Conservation (phyloP, 53 echinoderm and acorn worm species). For the Astropecten irregularis region DNA sequence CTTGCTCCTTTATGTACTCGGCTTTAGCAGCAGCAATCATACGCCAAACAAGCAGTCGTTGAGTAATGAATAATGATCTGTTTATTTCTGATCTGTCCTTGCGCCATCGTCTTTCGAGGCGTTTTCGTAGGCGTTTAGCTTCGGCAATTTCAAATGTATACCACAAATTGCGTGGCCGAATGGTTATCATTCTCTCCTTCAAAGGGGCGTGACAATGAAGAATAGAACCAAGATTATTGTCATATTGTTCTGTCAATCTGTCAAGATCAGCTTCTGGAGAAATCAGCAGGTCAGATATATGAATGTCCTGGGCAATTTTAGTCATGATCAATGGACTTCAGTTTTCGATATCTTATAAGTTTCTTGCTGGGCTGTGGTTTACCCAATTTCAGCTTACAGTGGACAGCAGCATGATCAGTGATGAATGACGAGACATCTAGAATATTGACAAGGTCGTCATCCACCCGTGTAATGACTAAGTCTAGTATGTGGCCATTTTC, state of each 20-base stretch:
- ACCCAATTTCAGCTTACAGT: conserved; percentile 15
- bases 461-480: background rate
- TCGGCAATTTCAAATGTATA: background rate
- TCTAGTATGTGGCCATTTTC: conserved; percentile 2
- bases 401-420: conserved; percentile 7
- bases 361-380: conserved; percentile 26
- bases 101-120: no score
- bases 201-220: background rate
- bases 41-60: background rate
- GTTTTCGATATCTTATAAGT: conserved; percentile 20
- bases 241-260: background rate
- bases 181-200: background rate
- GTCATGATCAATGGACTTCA: conserved; percentile 12
- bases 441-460: background rate
- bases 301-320: conserved; percentile 30
- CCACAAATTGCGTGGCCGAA: background rate
- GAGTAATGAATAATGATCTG: no score
- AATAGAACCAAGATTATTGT: background rate
- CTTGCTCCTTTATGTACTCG: background rate
- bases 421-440: conserved; percentile 3
- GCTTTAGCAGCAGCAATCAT: conserved; percentile 4
- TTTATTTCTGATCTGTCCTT: no score
- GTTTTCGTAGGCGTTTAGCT: no score
- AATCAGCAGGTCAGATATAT: background rate
- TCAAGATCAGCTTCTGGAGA: background rate